Base-by-base conservation (phyloP, 2,113 vertebrate genomes). In the Catagonus wagneri region DNA sequence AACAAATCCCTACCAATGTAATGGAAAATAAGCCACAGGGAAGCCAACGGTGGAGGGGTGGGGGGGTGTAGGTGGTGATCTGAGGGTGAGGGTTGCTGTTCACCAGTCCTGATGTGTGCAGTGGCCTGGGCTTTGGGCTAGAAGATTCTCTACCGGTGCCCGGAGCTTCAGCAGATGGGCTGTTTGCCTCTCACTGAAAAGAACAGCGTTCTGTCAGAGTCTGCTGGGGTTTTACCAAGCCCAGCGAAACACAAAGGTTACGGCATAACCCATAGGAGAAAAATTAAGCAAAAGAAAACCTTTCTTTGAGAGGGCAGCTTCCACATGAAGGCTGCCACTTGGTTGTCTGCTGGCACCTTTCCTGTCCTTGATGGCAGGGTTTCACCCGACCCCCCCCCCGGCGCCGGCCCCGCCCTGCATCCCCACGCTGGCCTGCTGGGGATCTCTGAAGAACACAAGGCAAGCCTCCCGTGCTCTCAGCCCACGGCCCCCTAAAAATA, bases 201-300 rank as follows among this genome's bases (percentile, higher is more conserved):
- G 97, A 93, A 90, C 96, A 95, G 83, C 66, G 0, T 2, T 22
- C 0, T 17, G 7, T 0, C 0, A 4, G 19, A n/a, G 58, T 89
- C 88, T 80, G 14, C 91, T 94, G 95, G 97, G 97, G 72, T 74
- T 94, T 93, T 7, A 58, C 74, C 90, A 75, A 72, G 90, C 36
- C 94, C 94, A 27, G 84, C 3, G 3, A 78, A 36, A 50, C 23
- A 4, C 14, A 4, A 84, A 10, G 1, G 6, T 0, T 66, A 23
- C 66, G 4, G 14, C 60, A 61, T 93, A 95, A 81, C 80, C 60
- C 54, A 29, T 9, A 83, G 32, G 68, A 97, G 93, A 12, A 90
- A 96, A 97, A 95, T 94, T 20, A 86, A 87, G 95, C 12, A n/a
- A 54, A 9, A 11, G 14, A 25, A 10, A 84, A 36, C 32, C 6